A percentile compares a stretch with the other conserved stretches of the same genome.
Evolutionary conservation across 2,797 vertebrate genomes (phyloP).

Genomic region (Varecia variegata): DNA sequence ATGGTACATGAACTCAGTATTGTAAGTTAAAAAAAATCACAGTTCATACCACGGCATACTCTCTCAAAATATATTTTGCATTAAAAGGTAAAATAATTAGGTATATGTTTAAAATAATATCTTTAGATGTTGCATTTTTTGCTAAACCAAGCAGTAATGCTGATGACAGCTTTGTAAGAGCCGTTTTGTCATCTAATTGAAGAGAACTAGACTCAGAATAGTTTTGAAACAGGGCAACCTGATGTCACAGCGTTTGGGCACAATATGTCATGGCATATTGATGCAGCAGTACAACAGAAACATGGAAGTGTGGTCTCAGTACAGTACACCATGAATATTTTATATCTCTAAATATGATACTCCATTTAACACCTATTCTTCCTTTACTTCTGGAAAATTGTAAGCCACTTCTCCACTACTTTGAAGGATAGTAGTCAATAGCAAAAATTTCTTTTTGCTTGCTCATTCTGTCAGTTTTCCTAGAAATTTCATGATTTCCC

Average conservation of each 20-base stretch:
- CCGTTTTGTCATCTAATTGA: background rate
- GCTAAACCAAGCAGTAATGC: background rate
- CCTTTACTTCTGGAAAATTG: conserved; percentile 1
- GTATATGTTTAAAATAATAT: background rate
- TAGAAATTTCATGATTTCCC: background rate
- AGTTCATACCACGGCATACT: background rate
- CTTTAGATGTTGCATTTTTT: background rate
- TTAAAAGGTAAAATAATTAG: background rate
- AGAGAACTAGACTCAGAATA: background rate
- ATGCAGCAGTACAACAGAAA: background rate
- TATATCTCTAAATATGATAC: background rate
- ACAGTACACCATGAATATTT: background rate
- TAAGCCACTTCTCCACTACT: background rate
- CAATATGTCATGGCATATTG: background rate
- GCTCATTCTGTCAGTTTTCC: background rate
- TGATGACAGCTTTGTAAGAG: background rate
- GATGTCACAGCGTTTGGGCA: background rate
- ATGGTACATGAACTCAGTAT: background rate
- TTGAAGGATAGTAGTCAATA: background rate
- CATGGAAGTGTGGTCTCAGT: background rate
- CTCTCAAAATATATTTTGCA: background rate
- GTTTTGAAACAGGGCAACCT: background rate
- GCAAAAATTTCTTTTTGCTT: background rate
- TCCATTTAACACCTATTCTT: background rate
- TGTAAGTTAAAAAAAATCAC: background rate